Percentiles rank a stretch among this genome's conserved stretches.
These are phyloP conservation scores for Pituophis catenifer DNA, from an alignment of 2,113 vertebrate genomes.

Conservation along the genomic window DNA sequence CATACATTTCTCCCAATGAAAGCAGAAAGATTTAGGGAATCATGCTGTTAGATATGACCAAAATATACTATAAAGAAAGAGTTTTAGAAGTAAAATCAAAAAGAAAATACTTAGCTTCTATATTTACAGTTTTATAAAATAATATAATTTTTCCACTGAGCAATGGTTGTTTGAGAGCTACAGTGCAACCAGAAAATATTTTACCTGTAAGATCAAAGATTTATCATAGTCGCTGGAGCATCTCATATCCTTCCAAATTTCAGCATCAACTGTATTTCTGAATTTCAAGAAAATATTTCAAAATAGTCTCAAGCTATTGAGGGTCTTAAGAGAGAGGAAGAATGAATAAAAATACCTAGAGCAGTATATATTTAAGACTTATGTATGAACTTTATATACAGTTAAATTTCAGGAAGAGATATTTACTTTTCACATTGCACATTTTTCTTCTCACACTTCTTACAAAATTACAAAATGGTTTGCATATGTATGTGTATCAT, in stretches of 20 bases:
- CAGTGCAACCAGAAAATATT: neutral
- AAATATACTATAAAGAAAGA: neutral
- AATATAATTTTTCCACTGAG: neutral
- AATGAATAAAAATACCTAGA: neutral
- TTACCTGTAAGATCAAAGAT: neutral
- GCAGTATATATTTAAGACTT: neutral
- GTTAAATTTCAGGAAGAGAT: neutral
- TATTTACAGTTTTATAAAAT: neutral
- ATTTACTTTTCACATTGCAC: neutral
- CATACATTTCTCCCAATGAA: neutral
- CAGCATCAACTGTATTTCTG: neutral
- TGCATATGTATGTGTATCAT: neutral
- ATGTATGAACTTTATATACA: neutral
- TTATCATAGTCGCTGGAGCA: neutral
- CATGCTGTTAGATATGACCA: neutral
- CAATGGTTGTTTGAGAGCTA: neutral
- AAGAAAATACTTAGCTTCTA: slow-evolving; percentile 28
- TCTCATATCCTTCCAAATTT: neutral
- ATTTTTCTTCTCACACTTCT: neutral
- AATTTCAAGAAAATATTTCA: neutral
- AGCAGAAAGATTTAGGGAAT: neutral
- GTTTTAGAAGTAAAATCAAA: slow-evolving; percentile 49
- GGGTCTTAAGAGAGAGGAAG: neutral
- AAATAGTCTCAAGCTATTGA: neutral
- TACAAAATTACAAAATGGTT: neutral